Conservation (phyloP, 2,888 invertebrate genomes). For the Hypolimnas misippus region DNA sequence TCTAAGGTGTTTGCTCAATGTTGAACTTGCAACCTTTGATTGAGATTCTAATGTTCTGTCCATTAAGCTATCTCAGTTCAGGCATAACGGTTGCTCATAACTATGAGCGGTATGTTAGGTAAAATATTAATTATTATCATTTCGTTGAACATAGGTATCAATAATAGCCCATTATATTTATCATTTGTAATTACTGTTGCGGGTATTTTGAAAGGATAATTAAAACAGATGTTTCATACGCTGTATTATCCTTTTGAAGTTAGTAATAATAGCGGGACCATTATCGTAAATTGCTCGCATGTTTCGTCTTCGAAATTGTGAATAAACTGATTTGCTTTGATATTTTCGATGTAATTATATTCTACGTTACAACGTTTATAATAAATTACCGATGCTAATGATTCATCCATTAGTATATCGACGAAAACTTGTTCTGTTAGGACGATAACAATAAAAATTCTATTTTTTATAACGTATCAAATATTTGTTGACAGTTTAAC, state of each 20-base stretch:
- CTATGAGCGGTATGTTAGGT: neutral
- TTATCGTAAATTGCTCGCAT: constrained; percentile 13
- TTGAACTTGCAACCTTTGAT: too few species aligned
- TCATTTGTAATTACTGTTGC: constrained; percentile 8
- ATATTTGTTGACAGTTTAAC: constrained; percentile 1
- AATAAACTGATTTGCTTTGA: constrained; percentile 5
- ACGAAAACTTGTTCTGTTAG: neutral
- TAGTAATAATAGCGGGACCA: constrained; percentile 19
- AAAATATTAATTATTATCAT: neutral
- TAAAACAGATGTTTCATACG: constrained; percentile 1
- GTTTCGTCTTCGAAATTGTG: constrained; percentile 17
- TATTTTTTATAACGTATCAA: neutral
- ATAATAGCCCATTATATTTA: neutral
- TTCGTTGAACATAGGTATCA: neutral
- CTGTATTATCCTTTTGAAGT: constrained; percentile 24
- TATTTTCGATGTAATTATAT: constrained; percentile 2
- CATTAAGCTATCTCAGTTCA: too few species aligned
- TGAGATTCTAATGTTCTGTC: too few species aligned
- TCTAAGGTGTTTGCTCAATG: too few species aligned
- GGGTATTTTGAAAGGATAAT: constrained; percentile 24
- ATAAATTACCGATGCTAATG: neutral
- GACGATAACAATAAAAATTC: neutral
- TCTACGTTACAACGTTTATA: neutral
- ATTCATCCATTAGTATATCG: constrained; percentile 2
- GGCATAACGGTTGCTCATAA: too few species aligned